Evolutionary conservation across 1,140 invertebrate species (phyloP).

Genomic region (Coboldia fuscipes): DNA sequence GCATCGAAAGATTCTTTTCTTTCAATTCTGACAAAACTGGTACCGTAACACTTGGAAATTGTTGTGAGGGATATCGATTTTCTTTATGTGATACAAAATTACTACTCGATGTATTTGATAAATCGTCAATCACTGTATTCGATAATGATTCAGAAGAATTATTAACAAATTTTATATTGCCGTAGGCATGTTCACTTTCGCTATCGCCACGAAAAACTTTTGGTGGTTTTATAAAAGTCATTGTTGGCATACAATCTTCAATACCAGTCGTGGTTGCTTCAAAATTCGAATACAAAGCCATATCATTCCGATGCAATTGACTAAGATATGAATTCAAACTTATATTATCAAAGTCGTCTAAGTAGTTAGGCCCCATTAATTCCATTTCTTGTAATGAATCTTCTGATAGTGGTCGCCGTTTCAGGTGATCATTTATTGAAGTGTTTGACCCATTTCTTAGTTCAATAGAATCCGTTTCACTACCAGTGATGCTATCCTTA

Average conservation of each 20-base stretch:
- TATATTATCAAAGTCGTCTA: slow-evolving; percentile 34
- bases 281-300: slow-evolving; percentile 10
- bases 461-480: slow-evolving; percentile 24
- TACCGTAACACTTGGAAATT: not conserved
- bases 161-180: slow-evolving; percentile 16
- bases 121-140: slow-evolving; percentile 17
- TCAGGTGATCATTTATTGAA: slow-evolving; percentile 38
- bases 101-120: not conserved
- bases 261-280: slow-evolving; percentile 8
- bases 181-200: slow-evolving; percentile 18
- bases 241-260: slow-evolving; percentile 9
- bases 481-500: slow-evolving; percentile 7
- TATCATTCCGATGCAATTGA: slow-evolving; percentile 29
- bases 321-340: slow-evolving; percentile 42
- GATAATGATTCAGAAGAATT: slow-evolving; percentile 10
- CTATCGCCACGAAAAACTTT: slow-evolving; percentile 17
- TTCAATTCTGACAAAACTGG: slow-evolving; percentile 1
- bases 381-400: slow-evolving; percentile 38
- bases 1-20: slow-evolving; percentile 4
- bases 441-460: slow-evolving; percentile 24
- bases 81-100: not conserved
- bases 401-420: slow-evolving; percentile 46
- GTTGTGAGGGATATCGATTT: not conserved
- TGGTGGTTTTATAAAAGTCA: slow-evolving; percentile 14
- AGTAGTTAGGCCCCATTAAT: slow-evolving; percentile 30